These are phyloP conservation scores for Polyergus mexicanus DNA, from an alignment of 1,140 invertebrate species.

Conservation along the genomic window DNA sequence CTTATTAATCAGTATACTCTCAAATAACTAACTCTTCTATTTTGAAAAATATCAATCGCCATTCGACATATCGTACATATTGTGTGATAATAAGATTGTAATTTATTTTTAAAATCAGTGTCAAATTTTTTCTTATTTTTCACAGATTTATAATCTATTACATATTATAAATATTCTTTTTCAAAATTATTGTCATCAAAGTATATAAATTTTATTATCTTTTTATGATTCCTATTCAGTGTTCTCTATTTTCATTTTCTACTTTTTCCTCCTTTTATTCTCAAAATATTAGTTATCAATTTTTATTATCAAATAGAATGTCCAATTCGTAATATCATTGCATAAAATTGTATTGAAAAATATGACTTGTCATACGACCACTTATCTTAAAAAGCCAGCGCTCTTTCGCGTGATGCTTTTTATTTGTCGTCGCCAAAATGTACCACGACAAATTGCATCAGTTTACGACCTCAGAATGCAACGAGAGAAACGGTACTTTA, in stretches of 20 bases:
- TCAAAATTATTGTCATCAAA: background rate
- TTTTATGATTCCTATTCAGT: background rate
- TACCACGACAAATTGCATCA: conserved; percentile 57
- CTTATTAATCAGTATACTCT: conserved; percentile 40
- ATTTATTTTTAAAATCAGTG: background rate
- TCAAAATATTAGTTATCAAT: conserved; percentile 3
- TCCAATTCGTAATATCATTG: background rate
- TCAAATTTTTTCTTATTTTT: conserved; percentile 1
- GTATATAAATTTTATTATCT: background rate
- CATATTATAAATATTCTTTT: background rate
- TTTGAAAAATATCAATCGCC: background rate
- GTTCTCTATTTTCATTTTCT: background rate
- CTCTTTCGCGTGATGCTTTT: conserved; percentile 28
- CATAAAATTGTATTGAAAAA: conserved; percentile 31
- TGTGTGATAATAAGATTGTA: background rate
- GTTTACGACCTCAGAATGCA: conserved; percentile 39
- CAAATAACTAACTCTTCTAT: background rate
- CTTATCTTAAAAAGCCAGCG: conserved; percentile 20
- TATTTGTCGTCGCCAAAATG: conserved; percentile 55
- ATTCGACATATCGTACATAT: background rate
- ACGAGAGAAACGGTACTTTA: conserved; percentile 60
- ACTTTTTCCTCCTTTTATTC: background rate
- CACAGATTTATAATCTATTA: background rate
- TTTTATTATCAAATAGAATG: conserved; percentile 7
- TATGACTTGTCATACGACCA: conserved; percentile 1